A percentile compares a stretch with the other conserved stretches of the same genome.
Evolutionary conservation across 2,113 vertebrate genomes (phyloP).

Genomic region (Hipposideros armiger): DNA sequence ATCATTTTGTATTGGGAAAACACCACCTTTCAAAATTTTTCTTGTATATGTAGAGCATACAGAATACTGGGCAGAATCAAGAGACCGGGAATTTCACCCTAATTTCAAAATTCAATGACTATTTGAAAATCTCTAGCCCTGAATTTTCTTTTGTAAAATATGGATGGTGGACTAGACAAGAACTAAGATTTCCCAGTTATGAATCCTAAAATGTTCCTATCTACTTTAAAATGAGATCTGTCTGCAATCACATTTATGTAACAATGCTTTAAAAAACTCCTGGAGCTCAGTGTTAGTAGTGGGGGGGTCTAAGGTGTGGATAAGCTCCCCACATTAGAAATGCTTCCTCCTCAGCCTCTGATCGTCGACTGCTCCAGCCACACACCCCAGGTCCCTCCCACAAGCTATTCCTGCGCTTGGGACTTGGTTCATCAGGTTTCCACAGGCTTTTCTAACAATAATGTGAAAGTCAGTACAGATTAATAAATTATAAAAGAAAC

Average conservation of each 20-base stretch:
- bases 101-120: background rate
- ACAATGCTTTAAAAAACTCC: too few species aligned
- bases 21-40: background rate
- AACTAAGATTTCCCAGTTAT: background rate
- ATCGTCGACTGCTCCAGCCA: background rate
- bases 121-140: background rate
- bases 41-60: background rate
- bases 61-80: background rate
- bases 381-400: background rate
- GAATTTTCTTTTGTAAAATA: conserved; percentile 9
- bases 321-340: background rate
- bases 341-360: background rate
- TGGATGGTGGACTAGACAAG: background rate
- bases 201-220: background rate
- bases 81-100: background rate
- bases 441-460: background rate
- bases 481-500: background rate
- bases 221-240: background rate
- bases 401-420: background rate
- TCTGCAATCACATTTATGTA: background rate
- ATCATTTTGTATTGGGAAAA: background rate
- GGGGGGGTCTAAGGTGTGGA: background rate
- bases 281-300: background rate
- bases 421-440: background rate
- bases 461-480: background rate